Percentiles rank a stretch among this genome's conserved stretches.
phyloP scores from a whole-genome alignment of 2,113 vertebrate species.

The Spea bombifrons region DNA sequence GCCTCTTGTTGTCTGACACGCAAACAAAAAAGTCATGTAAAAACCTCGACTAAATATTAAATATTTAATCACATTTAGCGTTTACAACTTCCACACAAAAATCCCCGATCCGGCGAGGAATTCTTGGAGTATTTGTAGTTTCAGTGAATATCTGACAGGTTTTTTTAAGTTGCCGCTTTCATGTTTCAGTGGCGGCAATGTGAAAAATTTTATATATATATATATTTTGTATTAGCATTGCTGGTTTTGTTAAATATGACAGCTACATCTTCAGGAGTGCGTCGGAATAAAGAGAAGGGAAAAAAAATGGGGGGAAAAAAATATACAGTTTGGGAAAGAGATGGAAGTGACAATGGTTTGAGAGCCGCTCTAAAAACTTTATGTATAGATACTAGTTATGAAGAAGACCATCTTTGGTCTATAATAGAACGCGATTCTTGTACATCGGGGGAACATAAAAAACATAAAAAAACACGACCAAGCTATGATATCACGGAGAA shows the following conservation, averaged over 20 bases:
- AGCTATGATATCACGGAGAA: conserved; percentile 52
- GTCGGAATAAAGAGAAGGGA: conserved; percentile 48
- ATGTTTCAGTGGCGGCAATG: conserved; percentile 39
- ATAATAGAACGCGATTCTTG: conserved; percentile 52
- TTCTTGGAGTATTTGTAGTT: conserved; percentile 6
- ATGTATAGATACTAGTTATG: conserved; percentile 38
- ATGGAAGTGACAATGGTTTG: conserved; percentile 55
- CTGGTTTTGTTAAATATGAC: conserved; percentile 59
- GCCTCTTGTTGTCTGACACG: conserved; percentile 12
- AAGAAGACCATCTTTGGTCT: conserved; percentile 53
- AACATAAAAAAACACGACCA: conserved; percentile 33
- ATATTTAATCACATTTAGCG: conserved; percentile 65
- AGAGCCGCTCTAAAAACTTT: conserved; percentile 56
- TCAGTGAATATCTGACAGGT: conserved; percentile 51
- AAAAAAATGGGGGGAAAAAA: conserved; percentile 21
- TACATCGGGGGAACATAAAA: conserved; percentile 30
- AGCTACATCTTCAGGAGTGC: conserved; percentile 56
- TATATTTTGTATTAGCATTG: conserved; percentile 59
- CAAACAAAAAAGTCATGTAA: conserved; percentile 60
- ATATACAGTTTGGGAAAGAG: conserved; percentile 60
- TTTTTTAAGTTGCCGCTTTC: conserved; percentile 62
- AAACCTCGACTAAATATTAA: conserved; percentile 57
- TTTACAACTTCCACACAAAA: conserved; percentile 62
- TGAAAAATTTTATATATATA: conserved; percentile 58
- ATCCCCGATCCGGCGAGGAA: conserved; percentile 17